Percentiles rank a stretch among this genome's conserved stretches.
Conservation (phyloP, 2,888 invertebrate species). For the Lasioglossum morio region DNA sequence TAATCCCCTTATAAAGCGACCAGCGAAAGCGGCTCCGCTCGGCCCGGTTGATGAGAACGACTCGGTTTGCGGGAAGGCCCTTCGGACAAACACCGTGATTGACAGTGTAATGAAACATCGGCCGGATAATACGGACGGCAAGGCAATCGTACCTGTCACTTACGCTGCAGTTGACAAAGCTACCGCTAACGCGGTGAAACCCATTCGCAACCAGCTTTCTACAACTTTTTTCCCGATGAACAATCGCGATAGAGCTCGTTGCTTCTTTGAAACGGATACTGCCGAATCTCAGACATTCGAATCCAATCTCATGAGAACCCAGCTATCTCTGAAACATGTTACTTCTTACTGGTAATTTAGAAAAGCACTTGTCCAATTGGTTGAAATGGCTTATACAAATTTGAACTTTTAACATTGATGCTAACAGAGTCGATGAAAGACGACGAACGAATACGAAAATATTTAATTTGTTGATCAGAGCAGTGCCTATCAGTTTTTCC, state of each 20-base stretch:
- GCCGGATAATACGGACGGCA: slow-evolving; percentile 48
- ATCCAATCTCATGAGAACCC: background rate
- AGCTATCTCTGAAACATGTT: too few relatives aligned
- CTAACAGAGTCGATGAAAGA: too few relatives aligned
- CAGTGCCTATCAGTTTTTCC: too few relatives aligned
- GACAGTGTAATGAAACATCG: slow-evolving; percentile 65
- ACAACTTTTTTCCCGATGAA: background rate
- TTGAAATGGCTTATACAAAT: too few relatives aligned
- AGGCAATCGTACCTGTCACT: slow-evolving; percentile 57
- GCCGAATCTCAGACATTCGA: background rate
- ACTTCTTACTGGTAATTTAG: too few relatives aligned
- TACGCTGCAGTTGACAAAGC: slow-evolving; percentile 55
- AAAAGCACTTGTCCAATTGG: too few relatives aligned
- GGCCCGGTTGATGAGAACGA: slow-evolving; percentile 53
- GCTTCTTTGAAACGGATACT: background rate
- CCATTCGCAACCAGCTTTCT: slow-evolving; percentile 18
- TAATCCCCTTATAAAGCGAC: slow-evolving; percentile 70
- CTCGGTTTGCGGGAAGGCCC: slow-evolving; percentile 53
- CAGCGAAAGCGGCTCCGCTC: slow-evolving; percentile 62
- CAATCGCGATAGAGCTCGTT: background rate
- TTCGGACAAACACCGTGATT: slow-evolving; percentile 58
- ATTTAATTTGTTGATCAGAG: too few relatives aligned
- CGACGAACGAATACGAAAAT: too few relatives aligned
- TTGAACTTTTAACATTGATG: too few relatives aligned
- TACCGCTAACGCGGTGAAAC: slow-evolving; percentile 31